Evolutionary conservation across 2,888 invertebrate genomes (phyloP), one percentile per base, ranked within the genome.

Genomic region (Nectonema munidae): DNA sequence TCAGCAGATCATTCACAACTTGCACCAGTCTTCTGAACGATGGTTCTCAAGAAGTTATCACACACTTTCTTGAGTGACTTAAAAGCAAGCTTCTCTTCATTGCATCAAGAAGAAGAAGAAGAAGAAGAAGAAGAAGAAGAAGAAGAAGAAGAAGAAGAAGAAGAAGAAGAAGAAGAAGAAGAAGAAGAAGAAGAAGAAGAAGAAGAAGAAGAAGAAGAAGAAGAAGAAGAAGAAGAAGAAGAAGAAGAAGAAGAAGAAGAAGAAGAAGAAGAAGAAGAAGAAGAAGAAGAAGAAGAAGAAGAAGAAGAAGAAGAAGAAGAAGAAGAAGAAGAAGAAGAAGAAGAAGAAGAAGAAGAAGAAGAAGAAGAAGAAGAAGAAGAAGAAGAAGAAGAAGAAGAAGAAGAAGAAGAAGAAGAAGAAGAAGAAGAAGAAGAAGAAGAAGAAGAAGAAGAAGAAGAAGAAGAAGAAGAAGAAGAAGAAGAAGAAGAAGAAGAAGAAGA

Each of bases 51-150:
- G n/a, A n/a, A n/a, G n/a, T n/a, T n/a, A n/a, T n/a, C n/a, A n/a
- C n/a, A n/a, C n/a, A n/a, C n/a, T n/a, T n/a, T n/a, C n/a, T n/a
- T n/a, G n/a, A n/a, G n/a, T n/a, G n/a, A n/a, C n/a, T n/a, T n/a
- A n/a, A n/a, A n/a, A n/a, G n/a, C n/a, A n/a, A n/a, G n/a, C n/a
- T n/a, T n/a, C n/a, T n/a, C n/a, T n/a, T n/a, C n/a, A n/a, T n/a
- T n/a, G n/a, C n/a, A n/a, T n/a, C n/a, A n/a, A n/a, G 25, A 25
- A 25, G 25, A 25, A 25, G 25, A 25, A 25, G 25, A 25, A 25
- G 25, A 25, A 25, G 25, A 25, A 25, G 25, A 25, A 25, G 25
- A 25, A 25, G 25, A 25, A 25, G 25, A 25, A 25, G 25, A 25
- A 25, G 25, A 25, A 25, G 25, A 25, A 25, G 25, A 25, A 25